Evolutionary conservation across 2,797 vertebrate genomes (phyloP).

Genomic region (Danio tinwini): DNA sequence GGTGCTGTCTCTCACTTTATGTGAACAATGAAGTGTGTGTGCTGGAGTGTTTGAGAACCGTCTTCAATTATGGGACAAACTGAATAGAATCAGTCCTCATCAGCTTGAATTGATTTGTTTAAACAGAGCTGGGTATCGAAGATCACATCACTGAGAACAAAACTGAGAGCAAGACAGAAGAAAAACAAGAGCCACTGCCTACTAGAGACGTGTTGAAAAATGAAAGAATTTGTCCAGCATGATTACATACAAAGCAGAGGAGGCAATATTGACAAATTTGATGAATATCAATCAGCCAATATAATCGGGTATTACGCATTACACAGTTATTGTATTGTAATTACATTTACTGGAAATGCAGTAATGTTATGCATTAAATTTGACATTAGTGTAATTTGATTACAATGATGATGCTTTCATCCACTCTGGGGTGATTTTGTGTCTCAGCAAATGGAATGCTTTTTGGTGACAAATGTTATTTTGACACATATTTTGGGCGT

Average conservation of each 20-base stretch:
- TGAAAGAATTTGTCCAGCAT: not conserved
- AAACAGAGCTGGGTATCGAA: not conserved
- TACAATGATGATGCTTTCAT: too few relatives aligned
- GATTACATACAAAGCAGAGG: not conserved
- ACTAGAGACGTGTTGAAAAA: constrained; percentile 5
- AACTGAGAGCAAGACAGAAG: constrained; percentile 9
- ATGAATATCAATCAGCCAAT: not conserved
- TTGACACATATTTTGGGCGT: too few relatives aligned
- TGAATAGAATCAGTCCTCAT: constrained; percentile 4
- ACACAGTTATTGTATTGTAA: too few relatives aligned
- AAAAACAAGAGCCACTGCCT: not conserved
- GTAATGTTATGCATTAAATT: too few relatives aligned
- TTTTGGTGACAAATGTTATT: too few relatives aligned
- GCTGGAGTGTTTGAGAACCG: constrained; percentile 3
- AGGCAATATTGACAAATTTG: not conserved
- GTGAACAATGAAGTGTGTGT: not conserved
- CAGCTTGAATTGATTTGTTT: constrained; percentile 23
- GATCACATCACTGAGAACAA: not conserved
- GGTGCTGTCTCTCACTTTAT: constrained; percentile 37
- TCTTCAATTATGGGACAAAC: not conserved
- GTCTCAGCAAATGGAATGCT: too few relatives aligned
- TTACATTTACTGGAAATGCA: too few relatives aligned
- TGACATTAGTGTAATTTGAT: too few relatives aligned
- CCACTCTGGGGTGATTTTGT: too few relatives aligned
- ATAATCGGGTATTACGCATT: too few relatives aligned